Evolutionary conservation across 2,113 vertebrate genomes (phyloP).

Genomic region (Cygnus atratus): DNA sequence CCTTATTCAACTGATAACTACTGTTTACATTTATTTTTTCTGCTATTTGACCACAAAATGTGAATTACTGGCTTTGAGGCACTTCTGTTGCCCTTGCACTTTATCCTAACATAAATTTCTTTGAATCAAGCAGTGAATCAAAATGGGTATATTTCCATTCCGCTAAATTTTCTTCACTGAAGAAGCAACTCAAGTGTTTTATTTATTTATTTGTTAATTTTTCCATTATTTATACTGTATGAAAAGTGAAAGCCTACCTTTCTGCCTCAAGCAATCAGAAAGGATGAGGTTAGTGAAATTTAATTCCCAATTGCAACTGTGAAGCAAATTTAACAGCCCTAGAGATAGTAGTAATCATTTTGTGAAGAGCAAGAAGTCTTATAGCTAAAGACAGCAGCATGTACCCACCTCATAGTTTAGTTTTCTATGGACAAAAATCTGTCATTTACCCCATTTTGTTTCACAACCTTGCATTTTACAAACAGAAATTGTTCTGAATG

Average conservation of each 20-base stretch:
- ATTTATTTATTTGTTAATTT: neutral
- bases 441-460: neutral
- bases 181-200: neutral
- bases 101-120: neutral
- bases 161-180: neutral
- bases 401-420: neutral
- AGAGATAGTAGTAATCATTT: neutral
- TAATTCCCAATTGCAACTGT: neutral
- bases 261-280: neutral
- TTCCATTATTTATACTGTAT: neutral
- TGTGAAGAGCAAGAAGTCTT: neutral
- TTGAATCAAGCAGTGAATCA: neutral
- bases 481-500: neutral
- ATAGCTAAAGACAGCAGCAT: neutral
- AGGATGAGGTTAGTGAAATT: neutral
- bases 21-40: neutral
- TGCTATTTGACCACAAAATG: neutral
- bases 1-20: slow-evolving; percentile 18
- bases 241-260: neutral
- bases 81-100: neutral
- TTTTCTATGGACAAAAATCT: neutral
- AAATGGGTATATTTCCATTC: neutral
- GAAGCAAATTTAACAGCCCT: neutral
- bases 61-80: neutral
- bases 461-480: neutral